These are phyloP conservation scores for Sebastes dallii DNA, from an alignment of 2,797 vertebrate species.

Conservation along the genomic window DNA sequence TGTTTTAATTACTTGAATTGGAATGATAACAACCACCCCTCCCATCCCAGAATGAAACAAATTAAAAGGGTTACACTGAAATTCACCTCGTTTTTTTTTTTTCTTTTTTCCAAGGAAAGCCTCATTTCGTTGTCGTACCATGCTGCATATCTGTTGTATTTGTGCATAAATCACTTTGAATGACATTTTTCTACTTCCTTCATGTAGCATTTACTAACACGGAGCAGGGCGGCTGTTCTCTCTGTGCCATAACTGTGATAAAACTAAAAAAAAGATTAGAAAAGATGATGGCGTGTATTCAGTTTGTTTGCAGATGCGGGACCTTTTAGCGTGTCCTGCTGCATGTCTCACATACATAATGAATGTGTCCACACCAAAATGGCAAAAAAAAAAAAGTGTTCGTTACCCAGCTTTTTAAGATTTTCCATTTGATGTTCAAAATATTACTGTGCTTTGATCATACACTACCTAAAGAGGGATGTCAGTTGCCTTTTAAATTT, in stretches of 20 bases:
- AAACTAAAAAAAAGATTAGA: slow-evolving; percentile 43
- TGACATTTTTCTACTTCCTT: slow-evolving; percentile 26
- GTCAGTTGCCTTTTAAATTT: slow-evolving; percentile 15
- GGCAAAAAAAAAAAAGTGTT: slow-evolving; percentile 22
- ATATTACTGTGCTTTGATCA: slow-evolving; percentile 57
- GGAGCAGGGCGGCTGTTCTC: slow-evolving; percentile 19
- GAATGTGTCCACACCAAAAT: slow-evolving; percentile 39
- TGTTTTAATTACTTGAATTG: slow-evolving; percentile 85
- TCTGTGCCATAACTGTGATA: slow-evolving; percentile 28
- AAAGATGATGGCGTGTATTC: slow-evolving; percentile 49
- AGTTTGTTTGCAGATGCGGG: slow-evolving; percentile 39
- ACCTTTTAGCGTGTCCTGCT: slow-evolving; percentile 42
- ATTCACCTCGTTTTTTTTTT: slow-evolving; percentile 37
- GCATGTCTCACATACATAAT: slow-evolving; percentile 40
- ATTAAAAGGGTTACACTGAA: slow-evolving; percentile 71
- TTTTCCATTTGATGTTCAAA: slow-evolving; percentile 63
- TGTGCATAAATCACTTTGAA: slow-evolving; percentile 29
- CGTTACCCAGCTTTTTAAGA: slow-evolving; percentile 55
- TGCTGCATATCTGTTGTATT: slow-evolving; percentile 24
- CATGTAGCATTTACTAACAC: slow-evolving; percentile 46
- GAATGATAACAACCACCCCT: slow-evolving; percentile 74
- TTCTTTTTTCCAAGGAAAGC: slow-evolving; percentile 17
- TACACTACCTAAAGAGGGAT: slow-evolving; percentile 20
- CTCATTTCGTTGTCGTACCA: slow-evolving; percentile 31
- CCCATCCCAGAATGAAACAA: slow-evolving; percentile 72